Base-by-base conservation (phyloP, 2,797 vertebrate species). In the Peromyscus eremicus region DNA sequence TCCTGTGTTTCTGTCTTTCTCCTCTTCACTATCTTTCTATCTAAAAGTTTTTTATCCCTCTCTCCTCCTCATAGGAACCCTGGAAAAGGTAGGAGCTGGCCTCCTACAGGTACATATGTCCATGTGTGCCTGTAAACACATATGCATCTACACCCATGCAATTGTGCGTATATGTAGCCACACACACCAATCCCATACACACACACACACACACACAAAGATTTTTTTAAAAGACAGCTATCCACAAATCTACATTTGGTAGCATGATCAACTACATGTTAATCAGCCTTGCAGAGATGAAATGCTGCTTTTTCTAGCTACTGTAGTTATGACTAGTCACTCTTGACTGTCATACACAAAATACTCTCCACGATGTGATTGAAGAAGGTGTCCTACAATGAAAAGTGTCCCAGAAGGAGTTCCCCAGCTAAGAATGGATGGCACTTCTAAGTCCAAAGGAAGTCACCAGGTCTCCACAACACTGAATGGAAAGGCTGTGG, bases 311-410 rank as follows among this genome's bases (percentile, higher is more conserved):
- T 86, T 89, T 14, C 62, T 37, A 80, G 11, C 11, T 71, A 16
- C 64, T 76, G 17, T 91, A 76, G 43, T 37, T 92, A 2, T 52
- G 40, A 83, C 70, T 76, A 34, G 49, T 76, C 34, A 40, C 84
- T 94, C 43, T 40, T 62, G 49, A 86, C 27, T 75, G 73, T 87
- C 66, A 88, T 32, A 77, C 14, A 92, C 66, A 66, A 89, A 95
- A 87, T 40, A 34, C 62, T 55, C 23, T 2, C 46, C 2, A 88
- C 6, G 80, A 79, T 19, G 32, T 89, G 62, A 93, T 9, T 70
- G 32, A 92, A 92, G 32, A 62, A 16, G 3, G 40, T 93, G 46
- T 70, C 25, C 32, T 66, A 64, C 40, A 25, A 60, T 68, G 64
- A 87, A 95, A 76, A 89, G 7, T 79, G 12, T 75, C 19, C 6